Conservation (phyloP, 2,797 vertebrate species). For the Malacoctenus gilli region DNA sequence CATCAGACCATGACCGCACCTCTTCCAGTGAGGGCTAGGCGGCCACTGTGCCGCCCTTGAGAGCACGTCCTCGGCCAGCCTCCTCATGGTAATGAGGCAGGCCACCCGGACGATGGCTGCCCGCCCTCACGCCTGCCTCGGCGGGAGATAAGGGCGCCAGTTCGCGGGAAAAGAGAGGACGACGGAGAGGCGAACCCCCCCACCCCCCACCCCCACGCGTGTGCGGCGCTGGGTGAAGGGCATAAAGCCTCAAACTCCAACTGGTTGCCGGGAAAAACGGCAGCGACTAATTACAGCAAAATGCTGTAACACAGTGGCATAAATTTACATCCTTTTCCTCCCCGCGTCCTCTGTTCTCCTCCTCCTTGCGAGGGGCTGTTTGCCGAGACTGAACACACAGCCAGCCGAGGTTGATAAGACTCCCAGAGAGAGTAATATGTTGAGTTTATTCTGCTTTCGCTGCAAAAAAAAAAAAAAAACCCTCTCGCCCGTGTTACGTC, state of each 20-base stretch:
- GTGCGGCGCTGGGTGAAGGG: slow-evolving; percentile 3
- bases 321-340: slow-evolving; percentile 33
- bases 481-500: slow-evolving; percentile 52
- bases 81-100: slow-evolving; percentile 66
- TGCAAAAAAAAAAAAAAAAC: no score
- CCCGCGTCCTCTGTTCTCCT: slow-evolving; percentile 10
- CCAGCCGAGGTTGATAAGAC: slow-evolving; percentile 56
- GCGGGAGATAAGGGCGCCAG: slow-evolving; percentile 60
- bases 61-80: slow-evolving; percentile 55
- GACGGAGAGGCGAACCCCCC: slow-evolving; percentile 19
- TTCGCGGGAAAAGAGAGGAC: slow-evolving; percentile 35
- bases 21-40: slow-evolving; percentile 41
- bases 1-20: slow-evolving; percentile 58
- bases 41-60: slow-evolving; percentile 71
- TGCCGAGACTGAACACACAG: slow-evolving; percentile 44
- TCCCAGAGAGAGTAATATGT: slow-evolving; percentile 53
- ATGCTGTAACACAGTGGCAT: slow-evolving; percentile 26
- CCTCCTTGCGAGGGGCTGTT: slow-evolving; percentile 37
- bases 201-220: no score
- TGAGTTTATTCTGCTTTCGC: slow-evolving; percentile 53
- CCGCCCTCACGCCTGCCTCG: slow-evolving; percentile 57
- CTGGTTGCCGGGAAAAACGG: slow-evolving; percentile 10
- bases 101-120: slow-evolving; percentile 40
- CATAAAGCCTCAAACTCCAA: no score
- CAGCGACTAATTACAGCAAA: slow-evolving; percentile 30